A percentile compares a stretch with the other conserved stretches of the same genome.
Conservation (phyloP, 2,888 invertebrate species). For the Heterodera filipjevi region DNA sequence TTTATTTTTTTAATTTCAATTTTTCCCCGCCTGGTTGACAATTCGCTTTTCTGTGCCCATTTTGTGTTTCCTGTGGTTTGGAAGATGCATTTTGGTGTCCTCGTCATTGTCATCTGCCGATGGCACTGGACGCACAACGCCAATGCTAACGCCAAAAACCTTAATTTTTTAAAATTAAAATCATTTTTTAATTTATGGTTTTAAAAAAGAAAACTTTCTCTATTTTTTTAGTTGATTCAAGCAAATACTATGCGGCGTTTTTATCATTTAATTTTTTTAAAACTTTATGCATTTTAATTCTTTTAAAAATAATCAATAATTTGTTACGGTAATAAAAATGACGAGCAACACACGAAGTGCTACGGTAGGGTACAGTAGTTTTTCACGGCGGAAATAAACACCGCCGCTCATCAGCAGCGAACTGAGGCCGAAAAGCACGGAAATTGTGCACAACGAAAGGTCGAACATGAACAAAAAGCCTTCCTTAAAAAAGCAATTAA, state of each 20-base stretch:
- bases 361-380: conserved; percentile 55
- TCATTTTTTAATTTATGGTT: neutral
- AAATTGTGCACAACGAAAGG: conserved; percentile 34
- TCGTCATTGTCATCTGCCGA: neutral
- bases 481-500: conserved; percentile 19
- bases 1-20: neutral
- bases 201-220: neutral
- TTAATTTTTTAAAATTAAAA: neutral
- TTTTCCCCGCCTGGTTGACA: neutral
- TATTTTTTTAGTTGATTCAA: too few species aligned
- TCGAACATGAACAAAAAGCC: conserved; percentile 34
- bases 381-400: conserved; percentile 41
- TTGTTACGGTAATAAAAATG: conserved; percentile 52
- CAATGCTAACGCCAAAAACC: conserved; percentile 54
- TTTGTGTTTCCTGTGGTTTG: neutral
- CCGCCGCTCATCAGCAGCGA: conserved; percentile 46
- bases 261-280: too few species aligned
- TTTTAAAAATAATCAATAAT: neutral
- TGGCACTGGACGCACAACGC: conserved; percentile 44
- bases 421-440: conserved; percentile 36
- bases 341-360: conserved; percentile 49
- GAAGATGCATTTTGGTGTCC: neutral
- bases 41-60: neutral
- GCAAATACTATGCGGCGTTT: too few species aligned
- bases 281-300: too few species aligned